Conservation (phyloP, 2,113 vertebrate species). For the Apistogramma diplotaenia region DNA sequence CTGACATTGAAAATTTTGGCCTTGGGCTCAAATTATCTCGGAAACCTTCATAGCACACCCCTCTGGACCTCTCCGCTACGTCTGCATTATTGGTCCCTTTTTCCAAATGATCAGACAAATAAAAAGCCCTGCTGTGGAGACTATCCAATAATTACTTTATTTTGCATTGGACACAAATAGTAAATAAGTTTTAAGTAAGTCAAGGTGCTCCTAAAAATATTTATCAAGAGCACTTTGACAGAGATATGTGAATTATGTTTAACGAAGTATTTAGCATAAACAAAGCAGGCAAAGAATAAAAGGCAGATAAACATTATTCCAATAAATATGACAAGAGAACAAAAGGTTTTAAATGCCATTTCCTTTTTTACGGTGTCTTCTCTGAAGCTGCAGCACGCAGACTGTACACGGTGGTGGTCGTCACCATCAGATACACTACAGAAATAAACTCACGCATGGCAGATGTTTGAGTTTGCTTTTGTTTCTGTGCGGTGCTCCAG, state of each 20-base stretch:
- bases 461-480: conserved; percentile 34
- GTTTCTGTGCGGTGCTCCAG: conserved; percentile 36
- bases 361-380: background rate
- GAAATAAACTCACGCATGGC: background rate
- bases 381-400: background rate
- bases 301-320: background rate
- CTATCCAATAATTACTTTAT: background rate
- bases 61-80: background rate
- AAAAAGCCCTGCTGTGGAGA: background rate
- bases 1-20: background rate
- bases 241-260: too few species aligned
- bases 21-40: background rate
- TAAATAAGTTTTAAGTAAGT: too few species aligned
- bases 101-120: background rate
- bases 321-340: background rate
- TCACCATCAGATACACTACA: background rate
- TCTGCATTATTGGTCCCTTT: background rate
- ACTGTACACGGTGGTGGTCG: background rate
- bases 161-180: too few species aligned
- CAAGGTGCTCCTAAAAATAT: too few species aligned
- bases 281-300: background rate
- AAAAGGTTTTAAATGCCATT: background rate
- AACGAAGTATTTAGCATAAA: too few species aligned
- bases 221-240: too few species aligned
- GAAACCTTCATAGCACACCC: background rate